Evolutionary conservation across 2,888 invertebrate genomes (phyloP).

Genomic region (Lasioglossum villosulum): DNA sequence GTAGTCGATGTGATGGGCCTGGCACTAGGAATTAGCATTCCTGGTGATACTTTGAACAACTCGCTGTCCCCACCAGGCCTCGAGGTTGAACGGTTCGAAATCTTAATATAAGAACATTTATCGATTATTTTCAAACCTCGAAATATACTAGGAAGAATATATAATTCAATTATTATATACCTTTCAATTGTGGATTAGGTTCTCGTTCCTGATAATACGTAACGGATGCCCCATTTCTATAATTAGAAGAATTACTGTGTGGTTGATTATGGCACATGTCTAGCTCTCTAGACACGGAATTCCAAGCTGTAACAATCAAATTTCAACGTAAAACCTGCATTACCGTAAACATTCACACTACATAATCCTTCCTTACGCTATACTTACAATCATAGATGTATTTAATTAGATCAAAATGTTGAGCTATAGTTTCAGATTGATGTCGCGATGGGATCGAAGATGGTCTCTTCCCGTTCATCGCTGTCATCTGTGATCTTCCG

Average conservation of each 20-base stretch:
- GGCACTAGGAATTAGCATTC: slow-evolving; percentile 83
- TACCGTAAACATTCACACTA: not conserved
- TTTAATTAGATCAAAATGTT: slow-evolving; percentile 92
- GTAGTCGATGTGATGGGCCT: slow-evolving; percentile 78
- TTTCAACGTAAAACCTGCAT: not conserved
- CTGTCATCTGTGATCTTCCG: slow-evolving; percentile 81
- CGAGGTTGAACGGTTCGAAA: slow-evolving; percentile 92
- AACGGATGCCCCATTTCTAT: slow-evolving; percentile 85
- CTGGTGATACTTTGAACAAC: slow-evolving; percentile 88
- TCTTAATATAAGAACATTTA: slow-evolving; percentile 81
- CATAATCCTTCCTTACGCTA: not conserved
- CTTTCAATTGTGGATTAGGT: slow-evolving; percentile 82
- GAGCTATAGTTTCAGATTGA: slow-evolving; percentile 84
- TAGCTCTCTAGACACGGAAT: slow-evolving; percentile 86
- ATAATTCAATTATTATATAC: slow-evolving; percentile 60
- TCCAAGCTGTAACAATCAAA: slow-evolving; percentile 80
- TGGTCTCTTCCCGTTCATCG: slow-evolving; percentile 83
- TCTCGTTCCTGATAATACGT: slow-evolving; percentile 88
- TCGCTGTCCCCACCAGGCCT: slow-evolving; percentile 91
- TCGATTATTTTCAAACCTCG: not conserved
- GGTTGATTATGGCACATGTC: slow-evolving; percentile 84
- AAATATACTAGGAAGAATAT: not conserved
- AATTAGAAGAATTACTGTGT: slow-evolving; percentile 80
- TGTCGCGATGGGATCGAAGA: slow-evolving; percentile 79
- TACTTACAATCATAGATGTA: slow-evolving; percentile 89